Evolutionary conservation across 2,888 invertebrate genomes (phyloP).

Genomic region (Ophion ellenae): DNA sequence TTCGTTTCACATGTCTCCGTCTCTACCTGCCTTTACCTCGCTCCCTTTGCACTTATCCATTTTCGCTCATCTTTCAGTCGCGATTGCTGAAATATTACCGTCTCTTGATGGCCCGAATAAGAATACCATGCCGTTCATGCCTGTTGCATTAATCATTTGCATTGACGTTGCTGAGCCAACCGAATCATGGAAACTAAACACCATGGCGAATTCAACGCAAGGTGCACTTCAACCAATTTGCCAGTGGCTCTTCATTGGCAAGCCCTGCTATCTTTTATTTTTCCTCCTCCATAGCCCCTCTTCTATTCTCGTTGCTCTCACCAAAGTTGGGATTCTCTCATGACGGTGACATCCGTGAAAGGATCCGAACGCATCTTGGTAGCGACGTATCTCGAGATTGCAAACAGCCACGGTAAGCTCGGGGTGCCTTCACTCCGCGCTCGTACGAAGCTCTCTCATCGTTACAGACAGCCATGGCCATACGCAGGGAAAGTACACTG

Average conservation of each 20-base stretch:
- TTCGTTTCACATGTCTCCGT: conserved; percentile 3
- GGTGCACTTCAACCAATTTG: neutral
- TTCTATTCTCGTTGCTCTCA: conserved; percentile 27
- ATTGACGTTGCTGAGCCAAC: neutral
- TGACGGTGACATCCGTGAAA: conserved; percentile 48
- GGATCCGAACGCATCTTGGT: conserved; percentile 41
- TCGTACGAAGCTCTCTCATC: conserved; percentile 42
- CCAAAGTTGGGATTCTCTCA: conserved; percentile 39
- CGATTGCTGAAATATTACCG: neutral
- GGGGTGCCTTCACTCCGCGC: conserved; percentile 23
- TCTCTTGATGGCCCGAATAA: neutral
- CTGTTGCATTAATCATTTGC: neutral
- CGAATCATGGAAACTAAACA: neutral
- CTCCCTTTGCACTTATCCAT: neutral
- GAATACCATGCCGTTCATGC: neutral
- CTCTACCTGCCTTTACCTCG: neutral
- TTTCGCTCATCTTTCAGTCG: neutral
- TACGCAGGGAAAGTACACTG: neutral
- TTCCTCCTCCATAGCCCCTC: neutral
- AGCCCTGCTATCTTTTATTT: neutral
- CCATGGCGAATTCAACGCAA: neutral
- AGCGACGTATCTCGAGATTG: conserved; percentile 44
- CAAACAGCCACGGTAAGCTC: conserved; percentile 36
- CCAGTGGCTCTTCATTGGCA: neutral
- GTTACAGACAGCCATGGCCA: neutral